Evolutionary conservation across 2,797 vertebrate species (phyloP), one percentile per base, ranked within the genome.

Genomic region (Leontopithecus rosalia): DNA sequence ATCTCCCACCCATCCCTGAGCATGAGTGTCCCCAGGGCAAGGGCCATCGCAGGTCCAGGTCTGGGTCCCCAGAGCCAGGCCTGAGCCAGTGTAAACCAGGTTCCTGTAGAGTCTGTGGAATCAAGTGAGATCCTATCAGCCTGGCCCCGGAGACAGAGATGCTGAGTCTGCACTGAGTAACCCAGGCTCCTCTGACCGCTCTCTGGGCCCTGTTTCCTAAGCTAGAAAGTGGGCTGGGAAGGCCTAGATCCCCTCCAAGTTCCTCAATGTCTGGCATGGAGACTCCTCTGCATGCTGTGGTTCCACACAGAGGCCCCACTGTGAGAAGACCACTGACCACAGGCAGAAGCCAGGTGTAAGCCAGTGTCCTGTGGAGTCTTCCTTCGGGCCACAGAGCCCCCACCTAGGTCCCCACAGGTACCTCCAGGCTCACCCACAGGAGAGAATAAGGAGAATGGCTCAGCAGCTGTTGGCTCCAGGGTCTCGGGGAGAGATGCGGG

Each of bases 211-310:
- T 33, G 30, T 61, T 93, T n/a, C 33, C 50, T 39, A 91, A 75
- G 58, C 20, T 82, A 24, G 36, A 88, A 85, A 91, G 52, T 0
- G 12, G 75, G 48, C 30, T 52, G 36, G 30, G 48, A 92, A 86
- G 55, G 20, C 36, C 22, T 36, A n/a, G 79, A 17, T 82, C 36
- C 41, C 28, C 55, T 67, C 30, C 1, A n/a, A 61, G 58, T 20
- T 13, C 50, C 50, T 67, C 12, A 12, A 13, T 0, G 22, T 28
- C 33, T n/a, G 36, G 55, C 22, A n/a, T 0, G 0, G 39, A 39
- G 9, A 85, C 43, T 82, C 20, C 3, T 14, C 3, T 14, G 30
- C 26, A n/a, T 36, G 17, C 76, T 6, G 2, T 15, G 11, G 57
- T n/a, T 57, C 92, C 88, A 36, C 41, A 64, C 0, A 0, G 64